A percentile compares a stretch with the other conserved stretches of the same genome.
phyloP scores from a whole-genome alignment of 2,888 invertebrate species.

The Diloba caeruleocephala region DNA sequence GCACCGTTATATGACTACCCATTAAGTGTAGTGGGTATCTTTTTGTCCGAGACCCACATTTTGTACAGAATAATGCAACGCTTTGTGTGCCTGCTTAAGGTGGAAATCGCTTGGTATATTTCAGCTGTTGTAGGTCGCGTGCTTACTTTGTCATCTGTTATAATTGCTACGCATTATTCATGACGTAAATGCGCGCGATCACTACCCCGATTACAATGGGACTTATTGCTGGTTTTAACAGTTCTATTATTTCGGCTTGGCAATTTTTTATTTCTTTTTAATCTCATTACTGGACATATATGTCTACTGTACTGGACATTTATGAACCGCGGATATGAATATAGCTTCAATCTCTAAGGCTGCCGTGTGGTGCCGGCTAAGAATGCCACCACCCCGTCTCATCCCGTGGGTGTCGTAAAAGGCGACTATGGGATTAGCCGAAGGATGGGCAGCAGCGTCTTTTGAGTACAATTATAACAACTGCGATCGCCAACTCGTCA shows the following conservation, averaged over 20 bases:
- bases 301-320: no score
- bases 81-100: conserved; percentile 64
- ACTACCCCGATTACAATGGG: conserved; percentile 40
- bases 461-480: no score
- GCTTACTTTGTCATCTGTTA: conserved; percentile 36
- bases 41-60: conserved; percentile 67
- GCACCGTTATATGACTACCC: conserved; percentile 66
- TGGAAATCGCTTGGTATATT: conserved; percentile 67
- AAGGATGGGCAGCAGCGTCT: no score
- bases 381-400: no score
- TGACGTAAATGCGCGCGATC: conserved; percentile 42
- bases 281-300: background rate
- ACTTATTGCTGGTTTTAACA: conserved; percentile 26
- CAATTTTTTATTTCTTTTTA: background rate
- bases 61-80: conserved; percentile 66
- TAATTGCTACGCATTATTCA: conserved; percentile 55
- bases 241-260: conserved; percentile 36
- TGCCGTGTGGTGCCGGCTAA: no score
- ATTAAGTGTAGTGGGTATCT: conserved; percentile 69
- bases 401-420: no score
- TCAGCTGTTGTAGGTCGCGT: conserved; percentile 35
- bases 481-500: no score
- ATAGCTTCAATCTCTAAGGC: no score
- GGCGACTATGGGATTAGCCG: no score
- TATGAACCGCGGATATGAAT: no score